Conservation (phyloP, 2,797 vertebrate species). For the Poeciliopsis paucimaculata region DNA sequence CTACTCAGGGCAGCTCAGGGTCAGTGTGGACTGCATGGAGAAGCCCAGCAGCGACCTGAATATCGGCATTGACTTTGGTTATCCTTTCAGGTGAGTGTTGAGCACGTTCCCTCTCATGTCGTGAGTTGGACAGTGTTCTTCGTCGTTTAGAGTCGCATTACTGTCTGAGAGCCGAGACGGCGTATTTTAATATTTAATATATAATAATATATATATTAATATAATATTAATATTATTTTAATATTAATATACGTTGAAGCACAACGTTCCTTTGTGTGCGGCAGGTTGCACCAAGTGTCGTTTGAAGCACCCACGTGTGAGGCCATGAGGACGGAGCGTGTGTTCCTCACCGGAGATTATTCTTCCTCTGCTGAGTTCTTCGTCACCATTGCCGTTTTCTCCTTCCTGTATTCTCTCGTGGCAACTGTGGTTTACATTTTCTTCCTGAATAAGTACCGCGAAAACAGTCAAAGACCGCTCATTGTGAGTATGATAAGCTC, state of each 20-base stretch:
- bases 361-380: constrained; percentile 98
- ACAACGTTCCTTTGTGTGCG: background rate
- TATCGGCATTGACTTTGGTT: constrained; percentile 91
- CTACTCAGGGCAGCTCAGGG: constrained; percentile 93
- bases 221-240: no score
- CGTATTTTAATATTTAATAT: background rate
- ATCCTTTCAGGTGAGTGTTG: constrained; percentile 93
- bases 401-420: constrained; percentile 94
- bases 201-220: no score
- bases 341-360: constrained; percentile 92
- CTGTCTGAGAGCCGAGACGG: background rate
- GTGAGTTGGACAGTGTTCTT: background rate
- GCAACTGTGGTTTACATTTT: constrained; percentile 95
- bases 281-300: constrained; percentile 92
- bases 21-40: constrained; percentile 97
- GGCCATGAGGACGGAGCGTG: constrained; percentile 84
- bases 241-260: no score
- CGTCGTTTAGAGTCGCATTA: background rate
- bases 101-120: background rate
- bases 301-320: constrained; percentile 93
- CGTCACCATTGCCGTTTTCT: constrained; percentile 94
- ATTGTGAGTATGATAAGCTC: constrained; percentile 85
- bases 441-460: constrained; percentile 94
- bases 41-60: constrained; percentile 95
- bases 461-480: constrained; percentile 93